These are phyloP conservation scores for Characodon lateralis DNA, from an alignment of 2,797 vertebrate genomes.

Conservation along the genomic window DNA sequence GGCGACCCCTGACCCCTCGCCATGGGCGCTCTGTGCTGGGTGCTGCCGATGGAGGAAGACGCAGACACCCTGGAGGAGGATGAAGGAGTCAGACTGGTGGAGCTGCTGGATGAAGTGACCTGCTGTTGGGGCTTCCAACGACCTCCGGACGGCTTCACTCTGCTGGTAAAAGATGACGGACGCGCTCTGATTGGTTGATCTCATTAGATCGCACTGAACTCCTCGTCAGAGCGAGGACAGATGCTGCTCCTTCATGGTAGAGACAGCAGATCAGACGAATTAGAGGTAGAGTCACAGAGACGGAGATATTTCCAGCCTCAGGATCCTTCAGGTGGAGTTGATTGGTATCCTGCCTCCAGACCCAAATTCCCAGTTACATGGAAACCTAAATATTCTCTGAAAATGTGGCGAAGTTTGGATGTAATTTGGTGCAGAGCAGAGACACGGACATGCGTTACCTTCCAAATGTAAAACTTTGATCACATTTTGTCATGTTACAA, in stretches of 20 bases:
- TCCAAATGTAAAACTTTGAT: neutral
- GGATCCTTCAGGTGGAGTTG: neutral
- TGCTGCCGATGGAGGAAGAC: conserved; percentile 66
- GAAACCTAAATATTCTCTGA: neutral
- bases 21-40: conserved; percentile 71
- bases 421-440: neutral
- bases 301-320: too few species aligned
- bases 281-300: too few species aligned
- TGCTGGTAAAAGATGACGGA: conserved; percentile 56
- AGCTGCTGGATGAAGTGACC: conserved; percentile 38
- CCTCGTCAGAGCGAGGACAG: neutral
- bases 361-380: neutral
- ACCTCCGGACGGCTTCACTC: conserved; percentile 16
- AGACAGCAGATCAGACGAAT: too few species aligned
- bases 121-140: conserved; percentile 43
- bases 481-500: neutral
- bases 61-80: conserved; percentile 37
- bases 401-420: neutral
- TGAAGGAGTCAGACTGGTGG: conserved; percentile 28
- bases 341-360: neutral
- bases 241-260: too few species aligned
- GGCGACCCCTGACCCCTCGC: conserved; percentile 33
- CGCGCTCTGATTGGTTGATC: neutral
- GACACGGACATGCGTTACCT: neutral
- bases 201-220: neutral